Evolutionary conservation across 2,113 vertebrate species (phyloP).

Genomic region (Scolopax mira): DNA sequence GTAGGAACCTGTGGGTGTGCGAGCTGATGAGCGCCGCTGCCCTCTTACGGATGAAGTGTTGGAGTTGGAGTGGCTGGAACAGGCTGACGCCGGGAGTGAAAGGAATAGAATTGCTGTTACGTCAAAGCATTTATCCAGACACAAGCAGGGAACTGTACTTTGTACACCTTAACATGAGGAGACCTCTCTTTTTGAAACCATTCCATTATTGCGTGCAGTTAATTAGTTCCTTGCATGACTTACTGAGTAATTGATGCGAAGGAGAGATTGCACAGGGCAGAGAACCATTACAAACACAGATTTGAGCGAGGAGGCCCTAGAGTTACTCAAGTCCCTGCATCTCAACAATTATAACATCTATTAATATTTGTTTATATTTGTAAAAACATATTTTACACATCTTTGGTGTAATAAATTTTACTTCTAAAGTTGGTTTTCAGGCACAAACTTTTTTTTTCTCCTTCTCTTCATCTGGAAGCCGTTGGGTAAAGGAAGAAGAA

Average conservation of each 20-base stretch:
- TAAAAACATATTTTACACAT: background rate
- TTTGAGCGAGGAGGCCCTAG: background rate
- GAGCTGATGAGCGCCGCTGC: background rate
- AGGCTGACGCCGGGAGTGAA: background rate
- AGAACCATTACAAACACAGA: background rate
- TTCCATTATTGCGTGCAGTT: background rate
- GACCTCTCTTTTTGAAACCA: background rate
- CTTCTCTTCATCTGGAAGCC: background rate
- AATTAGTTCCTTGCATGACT: background rate
- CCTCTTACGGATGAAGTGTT: background rate
- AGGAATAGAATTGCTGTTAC: background rate
- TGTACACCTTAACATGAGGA: accelerated
- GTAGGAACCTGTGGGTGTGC: background rate
- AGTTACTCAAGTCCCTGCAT: background rate
- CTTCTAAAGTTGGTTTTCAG: background rate
- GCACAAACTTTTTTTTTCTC: background rate
- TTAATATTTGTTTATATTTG: background rate
- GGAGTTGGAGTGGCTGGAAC: background rate
- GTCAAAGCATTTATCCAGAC: background rate
- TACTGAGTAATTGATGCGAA: background rate
- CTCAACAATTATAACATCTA: background rate
- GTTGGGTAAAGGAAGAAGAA: background rate
- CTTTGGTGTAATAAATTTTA: background rate
- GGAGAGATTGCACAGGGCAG: background rate
- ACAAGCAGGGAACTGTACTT: background rate